Evolutionary conservation across 2,113 vertebrate genomes (phyloP).

Genomic region (Ictalurus punctatus): DNA sequence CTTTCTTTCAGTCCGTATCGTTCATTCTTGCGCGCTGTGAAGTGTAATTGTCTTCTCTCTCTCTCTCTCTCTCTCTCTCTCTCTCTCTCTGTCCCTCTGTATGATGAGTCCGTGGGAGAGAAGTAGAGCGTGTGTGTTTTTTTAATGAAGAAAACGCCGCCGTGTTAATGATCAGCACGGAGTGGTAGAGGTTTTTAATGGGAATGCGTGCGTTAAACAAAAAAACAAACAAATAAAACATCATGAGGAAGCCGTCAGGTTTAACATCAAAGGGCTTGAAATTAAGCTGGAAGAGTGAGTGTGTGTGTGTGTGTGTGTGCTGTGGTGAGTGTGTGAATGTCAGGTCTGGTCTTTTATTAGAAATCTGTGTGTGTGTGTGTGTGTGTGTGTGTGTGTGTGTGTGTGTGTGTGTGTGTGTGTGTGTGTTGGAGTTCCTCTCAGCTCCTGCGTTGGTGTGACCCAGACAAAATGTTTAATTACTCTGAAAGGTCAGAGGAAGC

Average conservation of each 20-base stretch:
- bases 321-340: neutral
- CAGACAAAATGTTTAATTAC: constrained; percentile 48
- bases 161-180: neutral
- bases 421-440: neutral
- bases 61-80: too few species aligned
- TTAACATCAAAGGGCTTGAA: neutral
- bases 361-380: neutral
- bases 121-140: neutral
- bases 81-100: neutral
- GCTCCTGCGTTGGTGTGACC: constrained; percentile 29
- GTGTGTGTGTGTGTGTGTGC: neutral
- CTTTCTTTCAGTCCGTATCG: neutral
- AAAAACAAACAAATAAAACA: neutral
- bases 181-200: too few species aligned
- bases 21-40: neutral
- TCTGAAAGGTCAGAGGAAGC: constrained; percentile 34
- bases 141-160: neutral
- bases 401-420: neutral
- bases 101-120: neutral
- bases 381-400: neutral
- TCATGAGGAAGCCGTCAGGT: neutral
- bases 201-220: neutral
- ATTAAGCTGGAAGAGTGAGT: neutral
- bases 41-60: neutral
- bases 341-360: constrained; percentile 1